Conservation (phyloP, 1,140 invertebrate species). For the Myzus persicae region DNA sequence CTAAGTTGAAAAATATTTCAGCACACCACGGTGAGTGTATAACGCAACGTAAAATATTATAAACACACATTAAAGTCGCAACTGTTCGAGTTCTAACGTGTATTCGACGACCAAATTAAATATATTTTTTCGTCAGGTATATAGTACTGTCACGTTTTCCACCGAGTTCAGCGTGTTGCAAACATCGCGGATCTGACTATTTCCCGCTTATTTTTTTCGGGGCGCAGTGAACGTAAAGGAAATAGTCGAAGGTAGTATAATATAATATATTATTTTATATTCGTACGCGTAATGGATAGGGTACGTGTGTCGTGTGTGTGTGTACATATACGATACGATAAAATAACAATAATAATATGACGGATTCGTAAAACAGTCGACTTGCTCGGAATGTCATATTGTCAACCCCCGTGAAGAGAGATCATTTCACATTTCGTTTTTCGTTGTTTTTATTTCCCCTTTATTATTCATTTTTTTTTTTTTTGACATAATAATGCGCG, state of each 20-base stretch:
- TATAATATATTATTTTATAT: not conserved
- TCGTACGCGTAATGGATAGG: not conserved
- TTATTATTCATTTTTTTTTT: not conserved
- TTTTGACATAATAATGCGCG: not conserved
- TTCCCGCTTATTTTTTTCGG: not conserved
- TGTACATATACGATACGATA: not conserved
- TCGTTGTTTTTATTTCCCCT: not conserved
- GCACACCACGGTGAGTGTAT: too few relatives aligned
- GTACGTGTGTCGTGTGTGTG: too few relatives aligned
- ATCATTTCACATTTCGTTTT: conserved; percentile 21
- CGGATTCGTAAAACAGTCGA: not conserved
- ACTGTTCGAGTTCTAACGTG: not conserved
- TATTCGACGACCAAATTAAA: not conserved
- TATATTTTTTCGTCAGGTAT: not conserved
- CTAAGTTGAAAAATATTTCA: too few relatives aligned
- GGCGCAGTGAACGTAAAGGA: not conserved
- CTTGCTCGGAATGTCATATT: not conserved
- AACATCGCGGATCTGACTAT: not conserved
- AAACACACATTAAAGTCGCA: too few relatives aligned
- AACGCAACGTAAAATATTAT: too few relatives aligned
- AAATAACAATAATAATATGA: conserved; percentile 10
- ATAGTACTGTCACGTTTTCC: not conserved
- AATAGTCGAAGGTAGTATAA: not conserved
- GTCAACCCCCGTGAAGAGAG: not conserved
- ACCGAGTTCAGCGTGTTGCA: not conserved